These are phyloP conservation scores for Macaria liturata DNA, from an alignment of 2,888 invertebrate species.

Conservation along the genomic window DNA sequence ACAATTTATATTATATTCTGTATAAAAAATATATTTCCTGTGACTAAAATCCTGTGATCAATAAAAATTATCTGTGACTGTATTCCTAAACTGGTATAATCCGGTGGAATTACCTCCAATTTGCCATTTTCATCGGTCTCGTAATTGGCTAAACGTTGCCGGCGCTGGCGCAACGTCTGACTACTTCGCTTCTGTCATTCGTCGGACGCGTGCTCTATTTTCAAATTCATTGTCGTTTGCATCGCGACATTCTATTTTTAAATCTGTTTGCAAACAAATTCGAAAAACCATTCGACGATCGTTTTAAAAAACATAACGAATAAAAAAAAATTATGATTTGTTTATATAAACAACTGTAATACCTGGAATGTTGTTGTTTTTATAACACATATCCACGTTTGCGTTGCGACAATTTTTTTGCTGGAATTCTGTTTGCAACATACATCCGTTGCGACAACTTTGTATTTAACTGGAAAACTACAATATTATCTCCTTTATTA, in stretches of 20 bases:
- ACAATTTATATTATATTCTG: not conserved
- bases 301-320: no score
- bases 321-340: no score
- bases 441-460: no score
- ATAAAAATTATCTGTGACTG: not conserved
- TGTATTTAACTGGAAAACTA: no score
- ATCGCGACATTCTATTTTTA: constrained; percentile 29
- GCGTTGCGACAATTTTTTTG: no score
- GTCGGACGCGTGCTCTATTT: constrained; percentile 61
- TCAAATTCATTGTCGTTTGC: constrained; percentile 34
- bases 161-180: constrained; percentile 39
- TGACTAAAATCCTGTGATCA: not conserved
- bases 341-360: no score
- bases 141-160: constrained; percentile 66
- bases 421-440: no score
- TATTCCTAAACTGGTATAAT: constrained; percentile 9
- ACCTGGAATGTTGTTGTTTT: no score
- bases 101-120: constrained; percentile 53
- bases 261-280: not conserved
- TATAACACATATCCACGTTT: no score
- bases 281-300: no score
- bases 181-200: constrained; percentile 45
- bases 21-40: not conserved
- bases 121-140: constrained; percentile 47
- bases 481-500: no score